Conservation (phyloP, 2,797 vertebrate genomes). For the Borostomias antarcticus region DNA sequence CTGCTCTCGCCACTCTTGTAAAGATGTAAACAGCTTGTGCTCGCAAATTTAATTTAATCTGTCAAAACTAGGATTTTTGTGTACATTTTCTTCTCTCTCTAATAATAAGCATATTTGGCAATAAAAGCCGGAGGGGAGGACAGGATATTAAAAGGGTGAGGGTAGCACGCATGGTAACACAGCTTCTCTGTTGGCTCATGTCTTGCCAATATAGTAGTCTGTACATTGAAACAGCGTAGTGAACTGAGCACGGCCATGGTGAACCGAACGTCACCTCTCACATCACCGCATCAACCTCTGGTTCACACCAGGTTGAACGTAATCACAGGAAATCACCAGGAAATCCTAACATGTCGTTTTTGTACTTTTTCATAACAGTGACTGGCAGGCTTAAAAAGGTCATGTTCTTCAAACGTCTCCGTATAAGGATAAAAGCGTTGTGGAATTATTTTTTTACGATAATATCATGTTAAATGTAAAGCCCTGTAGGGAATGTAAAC, state of each 20-base stretch:
- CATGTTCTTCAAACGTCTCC: not conserved
- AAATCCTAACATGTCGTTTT: too few species aligned
- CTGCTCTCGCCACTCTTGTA: conserved; percentile 27
- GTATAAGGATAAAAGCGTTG: not conserved
- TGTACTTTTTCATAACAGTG: too few species aligned
- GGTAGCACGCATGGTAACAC: conserved; percentile 25
- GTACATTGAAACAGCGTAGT: too few species aligned
- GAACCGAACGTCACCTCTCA: too few species aligned
- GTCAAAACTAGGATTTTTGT: conserved; percentile 32
- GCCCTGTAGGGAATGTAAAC: not conserved
- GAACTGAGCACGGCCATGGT: too few species aligned
- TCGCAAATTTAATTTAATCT: conserved; percentile 37
- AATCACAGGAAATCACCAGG: too few species aligned
- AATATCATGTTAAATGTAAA: not conserved
- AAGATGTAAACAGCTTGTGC: conserved; percentile 32
- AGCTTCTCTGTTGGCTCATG: conserved; percentile 42
- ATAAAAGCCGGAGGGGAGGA: conserved; percentile 30
- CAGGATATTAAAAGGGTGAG: conserved; percentile 29
- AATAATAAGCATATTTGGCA: conserved; percentile 32
- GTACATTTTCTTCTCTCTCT: not conserved
- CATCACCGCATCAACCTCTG: too few species aligned
- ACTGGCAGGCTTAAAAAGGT: too few species aligned
- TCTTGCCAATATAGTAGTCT: too few species aligned
- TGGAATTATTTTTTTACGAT: not conserved
- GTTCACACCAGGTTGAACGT: too few species aligned